A percentile compares a stretch with the other conserved stretches of the same genome.
Conservation (phyloP, 2,888 invertebrate genomes). For the Oscheius myriophilus region DNA sequence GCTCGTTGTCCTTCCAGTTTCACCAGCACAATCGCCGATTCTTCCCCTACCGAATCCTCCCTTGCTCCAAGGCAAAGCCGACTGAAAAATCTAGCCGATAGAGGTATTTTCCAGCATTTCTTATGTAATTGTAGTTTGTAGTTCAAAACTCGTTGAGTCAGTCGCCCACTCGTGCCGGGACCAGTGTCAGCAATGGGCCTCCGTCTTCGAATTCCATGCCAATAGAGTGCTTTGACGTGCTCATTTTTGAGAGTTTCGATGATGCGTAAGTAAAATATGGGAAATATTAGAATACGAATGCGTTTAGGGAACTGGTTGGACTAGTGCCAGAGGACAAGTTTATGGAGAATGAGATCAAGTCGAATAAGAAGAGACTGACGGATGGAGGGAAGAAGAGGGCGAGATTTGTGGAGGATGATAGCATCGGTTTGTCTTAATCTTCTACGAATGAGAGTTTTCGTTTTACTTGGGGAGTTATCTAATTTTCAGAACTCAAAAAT, state of each 20-base stretch:
- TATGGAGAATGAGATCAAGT: slow-evolving; percentile 64
- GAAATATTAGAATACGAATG: background rate
- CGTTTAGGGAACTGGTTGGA: slow-evolving; percentile 53
- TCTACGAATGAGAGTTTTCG: background rate
- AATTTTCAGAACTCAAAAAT: too few species aligned
- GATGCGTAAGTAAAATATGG: background rate
- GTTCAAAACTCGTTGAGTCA: slow-evolving; percentile 29
- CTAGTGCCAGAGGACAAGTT: slow-evolving; percentile 71
- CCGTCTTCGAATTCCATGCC: slow-evolving; percentile 17
- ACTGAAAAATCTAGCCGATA: slow-evolving; percentile 55
- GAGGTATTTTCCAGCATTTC: slow-evolving; percentile 20
- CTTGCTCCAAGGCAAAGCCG: slow-evolving; percentile 24
- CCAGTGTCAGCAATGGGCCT: background rate
- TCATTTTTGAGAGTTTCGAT: slow-evolving; percentile 6
- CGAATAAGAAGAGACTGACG: slow-evolving; percentile 38
- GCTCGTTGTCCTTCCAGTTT: slow-evolving; percentile 30
- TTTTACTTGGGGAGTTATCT: too few species aligned
- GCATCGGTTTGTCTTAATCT: slow-evolving; percentile 38
- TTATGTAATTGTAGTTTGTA: slow-evolving; percentile 5
- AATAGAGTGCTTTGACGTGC: slow-evolving; percentile 35
- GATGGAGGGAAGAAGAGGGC: slow-evolving; percentile 58
- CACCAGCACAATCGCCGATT: background rate
- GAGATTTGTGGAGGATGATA: slow-evolving; percentile 56
- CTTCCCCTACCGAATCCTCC: slow-evolving; percentile 27
- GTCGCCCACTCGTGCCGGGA: background rate